Evolutionary conservation across 2,113 vertebrate species (phyloP), one percentile per base, ranked within the genome.

Genomic region (human (Homo sapiens)): DNA sequence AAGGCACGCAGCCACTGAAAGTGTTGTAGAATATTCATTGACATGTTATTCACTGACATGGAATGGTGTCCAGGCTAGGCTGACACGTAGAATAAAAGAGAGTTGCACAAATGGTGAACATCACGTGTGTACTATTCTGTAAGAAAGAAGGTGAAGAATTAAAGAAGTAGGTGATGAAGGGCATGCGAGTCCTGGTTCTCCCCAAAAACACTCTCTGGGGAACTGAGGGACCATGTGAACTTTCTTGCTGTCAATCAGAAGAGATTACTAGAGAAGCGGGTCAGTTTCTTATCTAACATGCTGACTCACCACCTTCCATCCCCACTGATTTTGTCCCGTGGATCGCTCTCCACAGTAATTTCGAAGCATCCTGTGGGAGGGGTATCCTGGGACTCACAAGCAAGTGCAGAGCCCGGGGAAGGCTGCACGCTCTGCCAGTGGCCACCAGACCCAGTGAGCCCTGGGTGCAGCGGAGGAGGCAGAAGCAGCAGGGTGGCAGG

Each of bases 391-490:
- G 92, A 6, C 0, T 97, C 96, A 52, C 79, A 57, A 14, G 66
- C 95, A 96, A 85, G 95, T 0, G 2, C 40, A 16, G 76, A 97
- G 98, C 96, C 94, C 96, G 81, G 98, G 97, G 92, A 95, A 95
- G 59, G 1, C 5, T 52, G 88, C 92, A 8, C 0, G 0, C 89
- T 85, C 76, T 95, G 85, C 55, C 45, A 50, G 89, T 10, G 83
- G 88, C 85, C 55, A 61, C 94, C 61, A 79, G 90, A 93, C 89
- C 84, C 81, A 81, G 98, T 93, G 90, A 92, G 97, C 81, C 12
- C 61, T 32, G 61, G 61, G 27, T 64, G 27, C 61, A 2, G 61
- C 12, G 30, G 61, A 14, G 27, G 61, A 14, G 27, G 61, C 61
- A 64, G 61, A 30, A 25, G 61, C 27, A 30, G 61, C 61, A 64